Evolutionary conservation across 2,888 invertebrate species (phyloP).

Genomic region (Hypselothyrea guttata): DNA sequence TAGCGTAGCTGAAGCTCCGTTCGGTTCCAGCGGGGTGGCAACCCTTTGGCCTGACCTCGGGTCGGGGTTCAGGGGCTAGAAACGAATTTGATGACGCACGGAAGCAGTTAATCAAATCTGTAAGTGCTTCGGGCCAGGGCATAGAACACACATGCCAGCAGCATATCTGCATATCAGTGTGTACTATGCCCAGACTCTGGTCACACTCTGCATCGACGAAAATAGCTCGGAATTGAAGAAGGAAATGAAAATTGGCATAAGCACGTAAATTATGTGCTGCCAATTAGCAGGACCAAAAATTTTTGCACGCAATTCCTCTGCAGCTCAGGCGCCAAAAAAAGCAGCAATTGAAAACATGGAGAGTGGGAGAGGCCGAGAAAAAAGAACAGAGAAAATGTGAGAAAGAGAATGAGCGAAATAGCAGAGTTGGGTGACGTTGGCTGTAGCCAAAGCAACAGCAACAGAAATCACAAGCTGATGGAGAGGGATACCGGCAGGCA

Average conservation of each 20-base stretch:
- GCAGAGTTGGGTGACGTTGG: too few species aligned
- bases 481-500: too few species aligned
- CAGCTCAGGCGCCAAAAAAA: slow-evolving; percentile 5
- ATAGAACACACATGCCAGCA: slow-evolving; percentile 16
- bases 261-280: slow-evolving; percentile 76
- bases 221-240: slow-evolving; percentile 44
- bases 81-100: slow-evolving; percentile 72
- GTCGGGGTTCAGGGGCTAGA: slow-evolving; percentile 23
- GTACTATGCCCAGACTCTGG: not conserved
- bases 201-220: slow-evolving; percentile 24
- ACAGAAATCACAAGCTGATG: too few species aligned
- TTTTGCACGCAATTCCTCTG: slow-evolving; percentile 59
- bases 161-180: too few species aligned
- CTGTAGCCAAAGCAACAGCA: too few species aligned
- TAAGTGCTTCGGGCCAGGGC: slow-evolving; percentile 55
- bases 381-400: slow-evolving; percentile 36
- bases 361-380: slow-evolving; percentile 8
- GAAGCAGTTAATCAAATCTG: slow-evolving; percentile 77
- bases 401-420: too few species aligned
- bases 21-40: too few species aligned
- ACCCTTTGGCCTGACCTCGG: too few species aligned
- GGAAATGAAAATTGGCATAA: slow-evolving; percentile 67
- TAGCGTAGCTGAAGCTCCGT: slow-evolving; percentile 43
- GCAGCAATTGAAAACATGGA: slow-evolving; percentile 1
- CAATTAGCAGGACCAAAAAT: slow-evolving; percentile 71